Evolutionary conservation across 2,113 vertebrate genomes (phyloP).

Genomic region (Gymnorhina tibicen): DNA sequence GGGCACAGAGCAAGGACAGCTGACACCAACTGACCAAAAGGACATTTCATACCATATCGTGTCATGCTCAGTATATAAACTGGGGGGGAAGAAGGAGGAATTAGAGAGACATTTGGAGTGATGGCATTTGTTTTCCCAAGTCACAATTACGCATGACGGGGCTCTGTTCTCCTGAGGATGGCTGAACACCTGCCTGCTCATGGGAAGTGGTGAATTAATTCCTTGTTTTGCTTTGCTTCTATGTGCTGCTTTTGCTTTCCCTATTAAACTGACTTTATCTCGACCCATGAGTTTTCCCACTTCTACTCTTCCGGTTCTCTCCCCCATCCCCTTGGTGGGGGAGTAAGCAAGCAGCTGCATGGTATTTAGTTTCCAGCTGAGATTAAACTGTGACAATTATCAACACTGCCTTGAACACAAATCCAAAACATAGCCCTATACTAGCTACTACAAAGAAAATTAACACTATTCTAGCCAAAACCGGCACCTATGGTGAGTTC

Average conservation of each 20-base stretch:
- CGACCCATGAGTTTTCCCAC: not conserved
- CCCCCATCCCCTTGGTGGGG: not conserved
- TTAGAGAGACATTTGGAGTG: not conserved
- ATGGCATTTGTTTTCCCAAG: not conserved
- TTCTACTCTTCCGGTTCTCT: not conserved
- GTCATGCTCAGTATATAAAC: not conserved
- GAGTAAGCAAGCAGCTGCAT: not conserved
- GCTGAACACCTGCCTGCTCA: not conserved
- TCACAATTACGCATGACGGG: fast-evolving
- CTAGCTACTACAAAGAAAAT: not conserved
- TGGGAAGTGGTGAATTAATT: not conserved
- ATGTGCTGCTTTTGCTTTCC: not conserved
- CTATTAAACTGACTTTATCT: not conserved
- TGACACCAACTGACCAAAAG: not conserved
- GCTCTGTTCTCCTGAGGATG: not conserved
- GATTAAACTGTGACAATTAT: not conserved
- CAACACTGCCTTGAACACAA: not conserved
- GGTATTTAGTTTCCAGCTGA: not conserved
- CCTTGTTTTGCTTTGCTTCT: not conserved
- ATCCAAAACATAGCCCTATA: not conserved
- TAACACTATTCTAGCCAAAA: not conserved
- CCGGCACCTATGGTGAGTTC: not conserved
- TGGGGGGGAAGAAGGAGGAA: not conserved
- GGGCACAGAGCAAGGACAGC: not conserved
- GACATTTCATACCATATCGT: not conserved